Evolutionary conservation across 2,888 invertebrate genomes (phyloP).

Genomic region (Diloba caeruleocephala): DNA sequence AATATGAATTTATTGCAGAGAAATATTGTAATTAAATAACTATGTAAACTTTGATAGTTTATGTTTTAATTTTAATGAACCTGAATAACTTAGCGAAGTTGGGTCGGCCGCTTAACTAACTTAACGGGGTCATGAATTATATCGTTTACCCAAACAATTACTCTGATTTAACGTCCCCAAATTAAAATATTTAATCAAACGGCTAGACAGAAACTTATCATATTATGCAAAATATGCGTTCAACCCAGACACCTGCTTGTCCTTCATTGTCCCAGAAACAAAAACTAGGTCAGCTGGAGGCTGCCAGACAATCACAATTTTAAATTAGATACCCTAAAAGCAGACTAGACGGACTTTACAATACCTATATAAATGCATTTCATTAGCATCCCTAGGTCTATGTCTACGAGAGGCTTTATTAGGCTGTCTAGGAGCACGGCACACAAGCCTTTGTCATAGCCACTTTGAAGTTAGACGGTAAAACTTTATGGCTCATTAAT

Average conservation of each 20-base stretch:
- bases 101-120: constrained; percentile 28
- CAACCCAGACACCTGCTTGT: constrained; percentile 80
- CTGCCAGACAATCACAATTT: constrained; percentile 87
- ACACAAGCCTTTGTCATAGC: constrained; percentile 28
- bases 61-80: constrained; percentile 49
- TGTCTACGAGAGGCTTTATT: constrained; percentile 43
- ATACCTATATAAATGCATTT: constrained; percentile 66
- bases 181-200: constrained; percentile 60
- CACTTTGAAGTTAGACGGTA: constrained; percentile 43
- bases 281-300: constrained; percentile 83
- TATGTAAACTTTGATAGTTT: constrained; percentile 35
- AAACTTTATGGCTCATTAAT: constrained; percentile 50
- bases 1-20: constrained; percentile 13
- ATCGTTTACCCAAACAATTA: constrained; percentile 47
- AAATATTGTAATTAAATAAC: constrained; percentile 39
- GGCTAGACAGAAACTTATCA: constrained; percentile 77
- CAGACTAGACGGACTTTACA: constrained; percentile 63
- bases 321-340: constrained; percentile 78
- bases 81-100: constrained; percentile 43
- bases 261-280: constrained; percentile 80
- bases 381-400: constrained; percentile 49
- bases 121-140: constrained; percentile 35
- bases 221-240: constrained; percentile 79
- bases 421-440: constrained; percentile 42
- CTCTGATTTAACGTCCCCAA: constrained; percentile 52